phyloP scores from a whole-genome alignment of 2,888 invertebrate species.

The Coleophora flavipennella region DNA sequence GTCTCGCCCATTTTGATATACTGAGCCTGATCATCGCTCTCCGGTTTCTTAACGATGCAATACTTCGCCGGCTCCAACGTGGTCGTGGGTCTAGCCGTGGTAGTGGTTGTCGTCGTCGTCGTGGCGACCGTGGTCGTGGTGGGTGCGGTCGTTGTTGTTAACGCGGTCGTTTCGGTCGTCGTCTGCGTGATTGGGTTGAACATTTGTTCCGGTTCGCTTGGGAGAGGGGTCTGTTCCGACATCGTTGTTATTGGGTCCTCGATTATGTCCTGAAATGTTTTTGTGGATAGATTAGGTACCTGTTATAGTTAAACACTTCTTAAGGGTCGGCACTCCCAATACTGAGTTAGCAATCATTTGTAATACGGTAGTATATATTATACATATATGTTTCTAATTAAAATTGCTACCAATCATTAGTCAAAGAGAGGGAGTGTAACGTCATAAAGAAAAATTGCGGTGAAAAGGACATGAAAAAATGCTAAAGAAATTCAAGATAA shows the following conservation, averaged over 20 bases:
- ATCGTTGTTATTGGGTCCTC: constrained; percentile 57
- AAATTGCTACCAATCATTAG: no score
- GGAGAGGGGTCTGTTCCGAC: constrained; percentile 57
- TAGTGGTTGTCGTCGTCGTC: constrained; percentile 59
- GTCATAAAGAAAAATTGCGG: no score
- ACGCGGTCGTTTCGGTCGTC: constrained; percentile 35
- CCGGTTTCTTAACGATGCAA: constrained; percentile 87
- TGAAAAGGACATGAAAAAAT: no score
- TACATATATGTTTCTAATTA: no score
- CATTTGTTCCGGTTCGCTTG: constrained; percentile 56
- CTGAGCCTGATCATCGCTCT: constrained; percentile 81
- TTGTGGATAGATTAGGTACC: no score
- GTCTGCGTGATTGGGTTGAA: constrained; percentile 52
- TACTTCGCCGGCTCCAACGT: constrained; percentile 76
- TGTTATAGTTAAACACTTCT: no score
- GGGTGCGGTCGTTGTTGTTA: constrained; percentile 33
- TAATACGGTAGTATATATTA: no score
- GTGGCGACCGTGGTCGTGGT: constrained; percentile 45
- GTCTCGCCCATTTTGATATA: constrained; percentile 89
- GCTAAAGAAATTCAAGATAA: no score
- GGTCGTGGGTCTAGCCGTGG: constrained; percentile 72
- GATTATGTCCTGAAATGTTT: constrained; percentile 44
- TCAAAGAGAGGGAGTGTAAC: no score
- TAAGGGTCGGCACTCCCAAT: no score
- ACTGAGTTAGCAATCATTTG: no score